Percentiles rank a stretch among this genome's conserved stretches.
These are phyloP conservation scores for Clostera curtula DNA, from an alignment of 2,888 invertebrate species.

Conservation along the genomic window DNA sequence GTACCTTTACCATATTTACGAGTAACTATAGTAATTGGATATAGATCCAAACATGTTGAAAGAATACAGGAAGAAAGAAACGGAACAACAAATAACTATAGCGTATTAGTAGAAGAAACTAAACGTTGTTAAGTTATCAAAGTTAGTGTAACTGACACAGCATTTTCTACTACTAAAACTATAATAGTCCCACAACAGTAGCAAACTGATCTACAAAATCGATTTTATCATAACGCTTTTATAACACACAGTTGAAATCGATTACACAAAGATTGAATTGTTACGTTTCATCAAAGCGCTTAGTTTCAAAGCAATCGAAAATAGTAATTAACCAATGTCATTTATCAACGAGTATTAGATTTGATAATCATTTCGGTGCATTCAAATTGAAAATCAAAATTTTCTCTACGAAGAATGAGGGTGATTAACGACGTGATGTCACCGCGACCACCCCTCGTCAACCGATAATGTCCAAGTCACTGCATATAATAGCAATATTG, in stretches of 20 bases:
- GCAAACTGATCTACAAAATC: too few relatives aligned
- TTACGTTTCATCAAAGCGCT: constrained; percentile 5
- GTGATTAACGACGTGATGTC: constrained; percentile 69
- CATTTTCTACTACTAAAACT: too few relatives aligned
- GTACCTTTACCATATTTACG: constrained; percentile 38
- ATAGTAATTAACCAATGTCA: constrained; percentile 51
- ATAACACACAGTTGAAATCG: neutral
- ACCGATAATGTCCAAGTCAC: constrained; percentile 59
- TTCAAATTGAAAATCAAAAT: constrained; percentile 68
- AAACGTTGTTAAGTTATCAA: too few relatives aligned
- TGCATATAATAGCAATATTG: constrained; percentile 66
- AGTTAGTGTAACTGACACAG: too few relatives aligned
- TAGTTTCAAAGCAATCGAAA: constrained; percentile 19
- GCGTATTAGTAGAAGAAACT: neutral
- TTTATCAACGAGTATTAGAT: constrained; percentile 55
- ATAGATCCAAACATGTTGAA: constrained; percentile 6
- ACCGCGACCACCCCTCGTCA: constrained; percentile 51
- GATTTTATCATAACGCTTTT: constrained; percentile 4
- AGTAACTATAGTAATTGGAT: too few relatives aligned
- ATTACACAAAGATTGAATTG: neutral
- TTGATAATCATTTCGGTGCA: constrained; percentile 49
- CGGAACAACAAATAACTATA: neutral
- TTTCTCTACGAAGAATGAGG: constrained; percentile 51
- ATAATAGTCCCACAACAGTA: too few relatives aligned
- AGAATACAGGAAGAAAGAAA: constrained; percentile 6